Evolutionary conservation across 92 coral and sea anemone species (phyloP), one percentile per base, ranked within the genome.

Genomic region (Meandrina meandrites): DNA sequence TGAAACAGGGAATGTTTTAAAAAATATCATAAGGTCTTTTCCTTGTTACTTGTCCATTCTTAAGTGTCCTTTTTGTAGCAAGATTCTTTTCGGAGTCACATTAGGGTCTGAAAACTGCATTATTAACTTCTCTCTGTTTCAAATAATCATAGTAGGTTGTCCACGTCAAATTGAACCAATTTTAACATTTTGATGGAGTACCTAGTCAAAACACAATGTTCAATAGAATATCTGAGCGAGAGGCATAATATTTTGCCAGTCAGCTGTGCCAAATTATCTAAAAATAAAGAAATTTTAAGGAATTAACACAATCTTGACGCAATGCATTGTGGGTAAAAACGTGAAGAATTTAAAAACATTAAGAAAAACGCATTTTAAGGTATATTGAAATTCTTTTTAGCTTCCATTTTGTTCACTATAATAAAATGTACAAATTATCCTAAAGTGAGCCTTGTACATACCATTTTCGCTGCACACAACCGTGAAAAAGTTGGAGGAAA

Each of bases 331-430:
- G 57, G 70, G 85, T 34, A 81, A 81, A 81, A 57, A 21, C 17
- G 31, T 54, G 62, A 30, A 30, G 64, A 81, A 62, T 81, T 30
- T 81, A 32, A 81, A 81, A 81, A 81, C 50, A 81, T 54, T 27
- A 60, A 53, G 30, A 47, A 53, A 16, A 81, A 54, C 85, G 27
- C 75, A 71, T 60, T 81, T 71, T 58, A 81, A 35, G 76, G 28
- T 70, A 21, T 58, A 31, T 81, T 45, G 73, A 81, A 31, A 32
- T 81, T 62, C 85, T 81, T 81, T 81, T 36, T 32, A 14, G 50
- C n/a, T 81, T 81, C 85, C 85, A 81, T 81, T 47, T 32, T 64
- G 37, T 81, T 81, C 85, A 81, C 75, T 81, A 62, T n/a, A 81
- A 81, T 81, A 30, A 81, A 81, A 64, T 31, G 85, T 81, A 18